Conservation (phyloP, 2,797 vertebrate genomes). For the Pampus argenteus region DNA sequence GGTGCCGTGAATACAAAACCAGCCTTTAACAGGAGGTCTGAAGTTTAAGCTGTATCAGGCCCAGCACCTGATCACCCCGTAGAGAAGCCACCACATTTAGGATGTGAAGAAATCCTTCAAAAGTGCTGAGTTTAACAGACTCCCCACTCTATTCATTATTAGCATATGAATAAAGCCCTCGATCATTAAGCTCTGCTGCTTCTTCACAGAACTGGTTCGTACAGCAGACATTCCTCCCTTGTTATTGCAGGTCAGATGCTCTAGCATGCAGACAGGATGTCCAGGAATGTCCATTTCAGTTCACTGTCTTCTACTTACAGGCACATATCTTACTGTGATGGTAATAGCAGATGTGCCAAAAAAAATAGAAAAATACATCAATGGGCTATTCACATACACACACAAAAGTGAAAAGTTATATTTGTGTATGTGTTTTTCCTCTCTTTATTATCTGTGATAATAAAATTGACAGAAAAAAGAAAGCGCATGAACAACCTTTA, state of each 20-base stretch:
- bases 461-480: too few species aligned
- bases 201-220: constrained; percentile 27
- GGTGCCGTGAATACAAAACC: constrained; percentile 15
- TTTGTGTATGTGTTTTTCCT: too few species aligned
- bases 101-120: constrained; percentile 35
- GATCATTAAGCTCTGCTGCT: constrained; percentile 13
- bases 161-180: constrained; percentile 33
- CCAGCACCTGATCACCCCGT: constrained; percentile 37
- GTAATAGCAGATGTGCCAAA: not conserved
- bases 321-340: not conserved
- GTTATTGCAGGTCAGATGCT: constrained; percentile 51
- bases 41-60: constrained; percentile 22
- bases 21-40: constrained; percentile 10
- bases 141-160: constrained; percentile 17
- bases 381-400: not conserved
- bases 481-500: not conserved
- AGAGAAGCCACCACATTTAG: constrained; percentile 40
- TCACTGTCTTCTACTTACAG: constrained; percentile 8
- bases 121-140: constrained; percentile 30
- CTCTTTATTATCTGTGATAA: too few species aligned
- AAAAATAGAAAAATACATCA: not conserved
- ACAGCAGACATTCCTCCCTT: constrained; percentile 10
- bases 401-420: not conserved
- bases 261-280: constrained; percentile 32
- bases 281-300: constrained; percentile 26